phyloP scores from a whole-genome alignment of 2,888 invertebrate species.

The Diaphora mendica region DNA sequence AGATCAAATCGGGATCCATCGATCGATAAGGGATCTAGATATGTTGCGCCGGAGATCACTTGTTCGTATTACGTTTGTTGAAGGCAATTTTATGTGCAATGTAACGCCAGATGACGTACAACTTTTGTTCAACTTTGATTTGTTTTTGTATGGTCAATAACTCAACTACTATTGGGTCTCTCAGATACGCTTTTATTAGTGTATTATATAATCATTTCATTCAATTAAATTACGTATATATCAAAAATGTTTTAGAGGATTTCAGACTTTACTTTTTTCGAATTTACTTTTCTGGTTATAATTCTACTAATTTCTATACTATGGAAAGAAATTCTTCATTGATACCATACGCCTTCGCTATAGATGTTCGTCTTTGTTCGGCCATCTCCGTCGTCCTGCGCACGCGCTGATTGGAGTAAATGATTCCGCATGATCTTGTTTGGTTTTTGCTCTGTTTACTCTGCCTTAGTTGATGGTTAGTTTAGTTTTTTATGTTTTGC shows the following conservation, averaged over 20 bases:
- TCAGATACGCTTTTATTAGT: neutral
- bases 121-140: slow-evolving; percentile 47
- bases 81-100: slow-evolving; percentile 65
- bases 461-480: slow-evolving; percentile 69
- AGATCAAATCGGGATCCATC: slow-evolving; percentile 83
- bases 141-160: slow-evolving; percentile 35
- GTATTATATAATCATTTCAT: neutral
- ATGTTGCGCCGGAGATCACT: slow-evolving; percentile 68
- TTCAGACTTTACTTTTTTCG: neutral
- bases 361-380: slow-evolving; percentile 66
- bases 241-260: neutral
- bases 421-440: slow-evolving; percentile 82
- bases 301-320: slow-evolving; percentile 22
- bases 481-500: slow-evolving; percentile 63
- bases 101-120: slow-evolving; percentile 53
- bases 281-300: slow-evolving; percentile 6
- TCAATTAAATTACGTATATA: neutral
- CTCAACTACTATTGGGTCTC: slow-evolving; percentile 27
- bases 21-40: slow-evolving; percentile 83
- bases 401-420: slow-evolving; percentile 79
- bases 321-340: slow-evolving; percentile 36
- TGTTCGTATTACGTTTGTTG: slow-evolving; percentile 67
- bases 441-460: slow-evolving; percentile 79
- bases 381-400: slow-evolving; percentile 57
- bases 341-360: slow-evolving; percentile 43